Conservation (phyloP, 2,113 vertebrate species). For the Diadophis punctatus region DNA sequence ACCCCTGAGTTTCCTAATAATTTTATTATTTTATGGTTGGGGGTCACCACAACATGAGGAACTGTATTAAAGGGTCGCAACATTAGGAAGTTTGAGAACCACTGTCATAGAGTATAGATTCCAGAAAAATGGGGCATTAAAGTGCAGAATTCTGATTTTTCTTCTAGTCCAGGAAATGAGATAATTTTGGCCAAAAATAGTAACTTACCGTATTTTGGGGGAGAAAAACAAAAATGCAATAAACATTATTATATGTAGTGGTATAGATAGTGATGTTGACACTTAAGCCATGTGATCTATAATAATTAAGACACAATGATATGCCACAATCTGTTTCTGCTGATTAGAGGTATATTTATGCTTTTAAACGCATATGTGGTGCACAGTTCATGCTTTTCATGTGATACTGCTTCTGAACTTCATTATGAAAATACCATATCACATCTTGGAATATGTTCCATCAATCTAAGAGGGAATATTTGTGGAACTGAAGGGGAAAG, state of each 20-base stretch:
- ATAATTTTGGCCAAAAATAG: background rate
- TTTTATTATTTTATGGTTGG: too few species aligned
- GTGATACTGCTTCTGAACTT: background rate
- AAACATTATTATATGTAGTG: background rate
- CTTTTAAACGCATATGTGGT: background rate
- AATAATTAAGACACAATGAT: background rate
- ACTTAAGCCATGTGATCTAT: background rate
- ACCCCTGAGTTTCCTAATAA: too few species aligned
- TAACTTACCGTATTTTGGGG: background rate
- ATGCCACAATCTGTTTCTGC: background rate
- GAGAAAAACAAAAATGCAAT: background rate
- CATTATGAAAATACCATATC: background rate
- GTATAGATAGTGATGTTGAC: background rate
- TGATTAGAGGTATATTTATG: background rate
- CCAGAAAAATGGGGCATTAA: background rate
- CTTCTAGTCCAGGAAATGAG: background rate
- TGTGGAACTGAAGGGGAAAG: background rate
- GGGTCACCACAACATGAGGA: too few species aligned
- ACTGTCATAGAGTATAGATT: too few species aligned
- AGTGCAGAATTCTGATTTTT: background rate
- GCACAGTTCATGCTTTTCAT: background rate
- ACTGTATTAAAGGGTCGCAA: too few species aligned
- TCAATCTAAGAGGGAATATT: background rate
- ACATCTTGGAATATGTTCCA: background rate
- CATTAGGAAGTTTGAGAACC: too few species aligned